phyloP scores from a whole-genome alignment of 2,113 vertebrate genomes.

The Cryptomyrus ogoouensis region DNA sequence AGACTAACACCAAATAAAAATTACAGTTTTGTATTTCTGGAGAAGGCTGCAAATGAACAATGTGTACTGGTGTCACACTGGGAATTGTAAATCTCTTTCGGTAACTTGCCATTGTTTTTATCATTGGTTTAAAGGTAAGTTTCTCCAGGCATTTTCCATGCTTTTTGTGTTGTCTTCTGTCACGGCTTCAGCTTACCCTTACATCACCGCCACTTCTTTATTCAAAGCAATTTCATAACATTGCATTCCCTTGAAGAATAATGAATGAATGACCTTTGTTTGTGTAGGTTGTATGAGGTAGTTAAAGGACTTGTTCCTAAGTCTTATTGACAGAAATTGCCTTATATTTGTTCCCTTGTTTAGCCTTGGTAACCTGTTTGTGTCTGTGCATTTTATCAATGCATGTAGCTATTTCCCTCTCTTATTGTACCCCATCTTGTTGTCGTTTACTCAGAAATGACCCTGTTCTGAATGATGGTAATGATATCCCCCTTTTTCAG shows the following conservation, averaged over 20 bases:
- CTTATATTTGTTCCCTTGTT: background rate
- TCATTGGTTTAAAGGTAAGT: background rate
- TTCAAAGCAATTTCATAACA: background rate
- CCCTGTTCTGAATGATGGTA: background rate
- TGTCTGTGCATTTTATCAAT: background rate
- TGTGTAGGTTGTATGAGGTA: background rate
- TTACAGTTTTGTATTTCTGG: background rate
- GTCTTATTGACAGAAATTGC: background rate
- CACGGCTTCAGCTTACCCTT: background rate
- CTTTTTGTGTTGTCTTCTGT: background rate
- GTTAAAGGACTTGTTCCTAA: background rate
- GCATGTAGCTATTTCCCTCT: background rate
- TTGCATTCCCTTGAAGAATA: background rate
- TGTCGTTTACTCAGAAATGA: background rate
- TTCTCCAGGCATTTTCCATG: background rate
- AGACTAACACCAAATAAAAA: background rate
- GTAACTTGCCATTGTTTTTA: background rate
- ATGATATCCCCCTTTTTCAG: background rate
- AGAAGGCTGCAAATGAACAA: background rate
- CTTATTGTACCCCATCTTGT: background rate
- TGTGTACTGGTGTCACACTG: background rate
- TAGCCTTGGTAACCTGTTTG: background rate
- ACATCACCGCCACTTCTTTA: background rate
- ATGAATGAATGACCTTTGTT: background rate
- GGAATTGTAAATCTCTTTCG: background rate